A percentile compares a stretch with the other conserved stretches of the same genome.
phyloP scores from a whole-genome alignment of 2,797 vertebrate genomes.

The Sylvilagus floridanus region DNA sequence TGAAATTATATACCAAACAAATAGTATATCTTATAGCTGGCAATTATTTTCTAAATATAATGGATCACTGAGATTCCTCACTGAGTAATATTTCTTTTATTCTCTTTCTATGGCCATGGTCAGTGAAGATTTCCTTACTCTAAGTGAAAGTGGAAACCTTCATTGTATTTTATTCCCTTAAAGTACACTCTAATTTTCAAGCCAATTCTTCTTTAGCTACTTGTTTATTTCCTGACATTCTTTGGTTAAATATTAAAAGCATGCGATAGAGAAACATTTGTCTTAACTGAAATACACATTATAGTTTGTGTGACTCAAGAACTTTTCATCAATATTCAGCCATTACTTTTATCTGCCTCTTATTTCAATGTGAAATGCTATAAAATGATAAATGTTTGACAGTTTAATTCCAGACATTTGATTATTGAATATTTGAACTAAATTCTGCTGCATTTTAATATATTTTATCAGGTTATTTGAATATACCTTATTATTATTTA shows the following conservation, averaged over 20 bases:
- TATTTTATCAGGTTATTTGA: background rate
- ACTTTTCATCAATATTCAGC: constrained; percentile 33
- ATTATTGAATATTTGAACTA: constrained; percentile 50
- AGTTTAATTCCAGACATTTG: background rate
- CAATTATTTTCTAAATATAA: background rate
- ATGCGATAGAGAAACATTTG: background rate
- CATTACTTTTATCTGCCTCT: background rate
- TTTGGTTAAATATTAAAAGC: constrained; percentile 59
- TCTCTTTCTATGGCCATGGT: background rate
- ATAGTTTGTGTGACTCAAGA: background rate
- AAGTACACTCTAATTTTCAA: background rate
- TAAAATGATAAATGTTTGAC: constrained; percentile 57
- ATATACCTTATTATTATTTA: constrained; percentile 34
- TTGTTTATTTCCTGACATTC: constrained; percentile 14
- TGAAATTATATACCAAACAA: background rate
- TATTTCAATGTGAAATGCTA: background rate
- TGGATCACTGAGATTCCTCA: background rate
- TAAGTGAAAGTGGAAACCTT: background rate
- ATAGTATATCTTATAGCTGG: background rate
- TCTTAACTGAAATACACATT: constrained; percentile 21
- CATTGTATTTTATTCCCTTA: background rate
- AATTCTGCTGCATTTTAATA: constrained; percentile 19
- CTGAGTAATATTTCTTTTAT: background rate
- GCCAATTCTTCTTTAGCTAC: background rate
- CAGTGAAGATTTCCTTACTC: background rate